Base-by-base conservation (phyloP, 2,888 invertebrate genomes). In the Oeneis ivallda region DNA sequence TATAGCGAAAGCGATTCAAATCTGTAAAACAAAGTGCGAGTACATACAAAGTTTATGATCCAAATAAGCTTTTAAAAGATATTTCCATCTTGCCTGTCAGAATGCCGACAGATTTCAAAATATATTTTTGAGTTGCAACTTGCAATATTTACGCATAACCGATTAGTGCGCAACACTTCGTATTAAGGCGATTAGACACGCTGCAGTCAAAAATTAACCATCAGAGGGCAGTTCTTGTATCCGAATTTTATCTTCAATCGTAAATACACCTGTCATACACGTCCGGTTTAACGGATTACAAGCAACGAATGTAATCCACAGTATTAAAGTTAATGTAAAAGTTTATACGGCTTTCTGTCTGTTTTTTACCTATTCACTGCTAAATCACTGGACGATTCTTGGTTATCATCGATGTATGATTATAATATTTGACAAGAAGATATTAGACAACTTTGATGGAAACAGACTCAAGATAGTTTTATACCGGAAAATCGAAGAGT, bases 181-280 rank as follows among this genome's bases (percentile, higher is more conserved):
- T 60, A 68, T 68, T 66, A 62, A 67, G 50, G 37, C 56, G 58
- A 70, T 70, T 70, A 59, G 65, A 37, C 39, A 67, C 53, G 69
- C 61, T 64, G 43, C 54, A 61, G 62, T 66, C 60, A 66, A 45
- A 64, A 62, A 63, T 52, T 58, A 45, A 58, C 58, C 9, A 47
- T 15, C 26, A 26, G 26, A 26, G 26, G 26, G 26, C 26, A 26
- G 26, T 26, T 26, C 13, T 56, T 19, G 10, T 15, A 47, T 47
- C 32, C 47, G 45, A 17, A 58, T 45, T 34, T 34, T 47, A 58
- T 58, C 45, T 58, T 47, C 13, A 47, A 34, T 58, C 58, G 32
- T 58, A 47, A 58, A 58, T 19, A 32, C 58, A 58, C 15, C 58
- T 58, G 58, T 47, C 58, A 17, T 32, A 37, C 41, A 56, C 56